Percentiles rank a stretch among this genome's conserved stretches.
Conservation (phyloP, 2,888 invertebrate genomes). For the Drosophila fungiperda region DNA sequence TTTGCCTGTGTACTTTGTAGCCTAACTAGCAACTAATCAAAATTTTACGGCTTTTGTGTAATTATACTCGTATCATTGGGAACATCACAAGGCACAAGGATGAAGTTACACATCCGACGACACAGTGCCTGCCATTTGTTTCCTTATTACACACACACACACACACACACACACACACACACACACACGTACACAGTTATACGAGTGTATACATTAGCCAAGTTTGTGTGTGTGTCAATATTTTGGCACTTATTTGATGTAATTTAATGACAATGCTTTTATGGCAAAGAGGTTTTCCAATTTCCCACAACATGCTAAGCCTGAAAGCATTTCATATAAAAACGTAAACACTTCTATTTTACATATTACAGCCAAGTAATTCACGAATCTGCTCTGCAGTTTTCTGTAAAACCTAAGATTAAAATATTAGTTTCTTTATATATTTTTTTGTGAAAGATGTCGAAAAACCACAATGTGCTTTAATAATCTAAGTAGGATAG, state of each 20-base stretch:
- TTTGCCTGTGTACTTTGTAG: constrained; percentile 1
- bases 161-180: constrained; percentile 4
- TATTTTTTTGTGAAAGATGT: neutral
- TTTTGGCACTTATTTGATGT: constrained; percentile 34
- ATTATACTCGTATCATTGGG: constrained; percentile 51
- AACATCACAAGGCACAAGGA: constrained; percentile 9
- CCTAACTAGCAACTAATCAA: constrained; percentile 48
- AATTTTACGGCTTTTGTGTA: constrained; percentile 51
- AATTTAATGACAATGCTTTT: constrained; percentile 17
- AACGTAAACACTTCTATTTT: neutral
- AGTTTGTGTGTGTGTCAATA: constrained; percentile 2
- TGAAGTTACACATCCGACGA: neutral
- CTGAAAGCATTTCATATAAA: neutral
- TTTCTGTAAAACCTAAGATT: neutral
- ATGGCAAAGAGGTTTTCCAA: neutral
- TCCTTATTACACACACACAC: constrained; percentile 48
- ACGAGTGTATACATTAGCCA: neutral
- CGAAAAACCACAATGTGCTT: neutral
- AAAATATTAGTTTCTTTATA: neutral
- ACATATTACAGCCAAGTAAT: neutral
- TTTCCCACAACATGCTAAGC: neutral
- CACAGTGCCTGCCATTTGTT: constrained; percentile 53
- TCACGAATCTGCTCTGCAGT: neutral
- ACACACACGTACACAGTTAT: neutral
- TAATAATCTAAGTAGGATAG: neutral